Evolutionary conservation across 2,888 invertebrate genomes (phyloP).

Genomic region (Papilio demoleus): DNA sequence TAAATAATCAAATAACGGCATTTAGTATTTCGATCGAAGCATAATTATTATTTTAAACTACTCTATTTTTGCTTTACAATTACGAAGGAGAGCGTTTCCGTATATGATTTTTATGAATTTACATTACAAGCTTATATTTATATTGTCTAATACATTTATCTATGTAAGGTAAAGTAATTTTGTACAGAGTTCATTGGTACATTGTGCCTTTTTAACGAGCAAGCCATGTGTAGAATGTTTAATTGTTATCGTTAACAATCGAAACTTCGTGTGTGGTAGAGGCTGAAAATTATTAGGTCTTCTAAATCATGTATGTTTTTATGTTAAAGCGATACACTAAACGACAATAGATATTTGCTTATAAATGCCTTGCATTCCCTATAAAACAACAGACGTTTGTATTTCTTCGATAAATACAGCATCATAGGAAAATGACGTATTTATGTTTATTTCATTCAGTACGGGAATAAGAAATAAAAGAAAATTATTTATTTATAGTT

Average conservation of each 20-base stretch:
- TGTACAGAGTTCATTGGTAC: conserved; percentile 1
- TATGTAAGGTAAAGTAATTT: neutral
- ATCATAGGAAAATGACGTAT: neutral
- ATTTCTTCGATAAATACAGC: neutral
- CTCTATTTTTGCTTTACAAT: too few relatives aligned
- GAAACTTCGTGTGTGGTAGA: conserved; percentile 18
- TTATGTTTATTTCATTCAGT: neutral
- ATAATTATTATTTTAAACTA: too few relatives aligned
- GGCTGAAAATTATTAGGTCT: neutral
- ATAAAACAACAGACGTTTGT: neutral
- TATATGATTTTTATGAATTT: too few relatives aligned
- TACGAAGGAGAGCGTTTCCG: too few relatives aligned
- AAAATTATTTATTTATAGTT: neutral
- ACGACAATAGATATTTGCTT: neutral
- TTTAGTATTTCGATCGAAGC: too few relatives aligned
- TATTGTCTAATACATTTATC: neutral
- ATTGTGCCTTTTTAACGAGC: conserved; percentile 12
- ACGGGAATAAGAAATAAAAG: neutral
- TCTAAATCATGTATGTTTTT: neutral
- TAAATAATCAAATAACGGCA: too few relatives aligned
- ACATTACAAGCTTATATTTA: neutral
- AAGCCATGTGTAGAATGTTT: conserved; percentile 14
- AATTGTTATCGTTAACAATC: conserved; percentile 2
- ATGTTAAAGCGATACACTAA: neutral
- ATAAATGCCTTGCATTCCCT: neutral